Evolutionary conservation across 2,888 invertebrate genomes (phyloP), one percentile per base, ranked within the genome.

Genomic region (Ceramica pisi): DNA sequence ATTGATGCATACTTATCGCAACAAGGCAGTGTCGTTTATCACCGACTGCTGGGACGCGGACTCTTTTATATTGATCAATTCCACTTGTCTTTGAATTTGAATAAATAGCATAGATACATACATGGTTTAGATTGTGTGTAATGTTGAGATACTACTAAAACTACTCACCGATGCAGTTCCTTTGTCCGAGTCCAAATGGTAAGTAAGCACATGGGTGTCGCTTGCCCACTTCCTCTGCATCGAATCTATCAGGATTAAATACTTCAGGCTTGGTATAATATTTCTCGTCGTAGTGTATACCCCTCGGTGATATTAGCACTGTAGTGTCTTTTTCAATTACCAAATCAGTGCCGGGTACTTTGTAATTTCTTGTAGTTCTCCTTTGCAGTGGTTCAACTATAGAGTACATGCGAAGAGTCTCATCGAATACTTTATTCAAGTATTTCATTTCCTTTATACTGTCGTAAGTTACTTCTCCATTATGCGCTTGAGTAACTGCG

Each of bases 201-300:
- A 94, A 71, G 77, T 90, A 95, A 3, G 92, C 91, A 77, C 91
- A 93, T 0, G 90, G 83, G 71, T 92, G 92, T 5, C 92, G 86
- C 7, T 84, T 75, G 50, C 85, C 87, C 50, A 82, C 87, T 26
- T 90, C 90, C 64, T 92, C 90, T 0, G 89, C 76, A 21, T 88
- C 84, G 84, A 96, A 96, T 71, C 95, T 88, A 53, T 96, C 94
- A 5, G 96, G 96, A 76, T 95, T 92, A 76, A 95, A 96, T 67
- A 88, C 90, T 51, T 90, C 87, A 10, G 96, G 96, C 8, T 96
- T 86, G 0, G 92, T 89, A 78, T 92, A 96, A 76, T 94, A 90
- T 61, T 90, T 86, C 10, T 91, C 89, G 80, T 96, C 95, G 50
- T 91, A 87, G 73, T 96, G 96, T 41, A 96, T 88, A 10, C 91